These are phyloP conservation scores for Saguinus imperator DNA, from an alignment of 2,113 vertebrate species.

Conservation along the genomic window DNA sequence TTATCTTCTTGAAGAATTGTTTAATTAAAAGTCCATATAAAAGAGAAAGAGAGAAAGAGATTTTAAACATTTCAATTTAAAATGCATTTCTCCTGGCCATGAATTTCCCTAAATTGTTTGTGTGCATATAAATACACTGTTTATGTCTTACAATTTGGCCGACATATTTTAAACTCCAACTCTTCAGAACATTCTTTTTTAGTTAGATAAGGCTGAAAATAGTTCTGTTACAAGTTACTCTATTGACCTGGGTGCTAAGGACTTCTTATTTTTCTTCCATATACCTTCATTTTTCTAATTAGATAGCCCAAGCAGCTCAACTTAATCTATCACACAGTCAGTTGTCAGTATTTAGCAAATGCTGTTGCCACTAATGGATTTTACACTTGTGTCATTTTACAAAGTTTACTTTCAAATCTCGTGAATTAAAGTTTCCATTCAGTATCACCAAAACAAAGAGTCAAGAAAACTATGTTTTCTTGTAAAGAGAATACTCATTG, in stretches of 20 bases:
- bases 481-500: constrained; percentile 34
- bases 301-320: constrained; percentile 46
- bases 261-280: constrained; percentile 56
- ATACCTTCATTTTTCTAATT: constrained; percentile 29
- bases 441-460: constrained; percentile 50
- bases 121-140: constrained; percentile 58
- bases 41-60: background rate
- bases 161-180: constrained; percentile 62
- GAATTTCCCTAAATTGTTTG: constrained; percentile 6
- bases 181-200: constrained; percentile 61
- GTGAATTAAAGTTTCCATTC: constrained; percentile 66
- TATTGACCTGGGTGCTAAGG: background rate
- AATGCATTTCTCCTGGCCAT: constrained; percentile 60
- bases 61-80: constrained; percentile 53
- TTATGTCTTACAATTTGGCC: constrained; percentile 40
- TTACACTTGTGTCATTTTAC: constrained; percentile 62
- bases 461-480: background rate
- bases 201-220: constrained; percentile 51
- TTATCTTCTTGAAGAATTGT: constrained; percentile 62
- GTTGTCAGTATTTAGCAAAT: constrained; percentile 57
- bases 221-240: constrained; percentile 23
- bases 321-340: constrained; percentile 36
- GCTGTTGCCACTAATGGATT: constrained; percentile 60
- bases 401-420: constrained; percentile 54
- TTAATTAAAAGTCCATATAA: constrained; percentile 57